These are phyloP conservation scores for Chymomyza procnemis DNA, from an alignment of 2,888 invertebrate species.

Conservation along the genomic window DNA sequence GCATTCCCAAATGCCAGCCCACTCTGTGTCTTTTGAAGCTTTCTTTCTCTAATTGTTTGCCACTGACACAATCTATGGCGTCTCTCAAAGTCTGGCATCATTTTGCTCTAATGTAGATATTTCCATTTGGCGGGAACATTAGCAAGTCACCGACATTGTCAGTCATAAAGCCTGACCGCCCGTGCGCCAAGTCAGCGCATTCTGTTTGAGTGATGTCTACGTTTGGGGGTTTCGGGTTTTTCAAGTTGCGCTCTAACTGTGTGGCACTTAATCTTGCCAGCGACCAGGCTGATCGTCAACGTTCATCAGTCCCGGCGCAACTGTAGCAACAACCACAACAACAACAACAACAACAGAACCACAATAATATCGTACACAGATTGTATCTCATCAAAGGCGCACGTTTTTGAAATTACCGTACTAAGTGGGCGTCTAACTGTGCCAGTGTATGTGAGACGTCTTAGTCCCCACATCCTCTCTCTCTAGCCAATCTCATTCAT, in stretches of 20 bases:
- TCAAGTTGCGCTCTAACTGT: background rate
- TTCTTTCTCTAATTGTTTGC: conserved; percentile 56
- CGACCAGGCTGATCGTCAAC: conserved; percentile 40
- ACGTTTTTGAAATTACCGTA: conserved; percentile 78
- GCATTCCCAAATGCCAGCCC: background rate
- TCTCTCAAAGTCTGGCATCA: background rate
- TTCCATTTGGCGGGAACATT: conserved; percentile 43
- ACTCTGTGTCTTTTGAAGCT: conserved; percentile 34
- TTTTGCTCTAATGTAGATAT: conserved; percentile 63
- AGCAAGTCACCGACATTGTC: conserved; percentile 41
- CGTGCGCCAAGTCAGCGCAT: conserved; percentile 13
- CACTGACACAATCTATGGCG: conserved; percentile 11
- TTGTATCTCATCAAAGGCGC: conserved; percentile 77
- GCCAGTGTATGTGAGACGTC: conserved; percentile 37
- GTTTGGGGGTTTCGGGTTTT: background rate
- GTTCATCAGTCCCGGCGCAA: conserved; percentile 31
- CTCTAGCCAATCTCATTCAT: conserved; percentile 29
- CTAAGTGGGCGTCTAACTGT: conserved; percentile 77
- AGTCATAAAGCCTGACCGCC: conserved; percentile 58
- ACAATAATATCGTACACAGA: conserved; percentile 33
- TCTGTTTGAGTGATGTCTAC: conserved; percentile 17
- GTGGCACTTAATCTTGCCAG: conserved; percentile 60
- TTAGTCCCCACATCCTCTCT: background rate
- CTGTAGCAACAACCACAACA: conserved; percentile 31
- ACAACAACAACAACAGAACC: conserved; percentile 30